Conservation (phyloP, 2,113 vertebrate genomes). For the Nannobrachium achirus region DNA sequence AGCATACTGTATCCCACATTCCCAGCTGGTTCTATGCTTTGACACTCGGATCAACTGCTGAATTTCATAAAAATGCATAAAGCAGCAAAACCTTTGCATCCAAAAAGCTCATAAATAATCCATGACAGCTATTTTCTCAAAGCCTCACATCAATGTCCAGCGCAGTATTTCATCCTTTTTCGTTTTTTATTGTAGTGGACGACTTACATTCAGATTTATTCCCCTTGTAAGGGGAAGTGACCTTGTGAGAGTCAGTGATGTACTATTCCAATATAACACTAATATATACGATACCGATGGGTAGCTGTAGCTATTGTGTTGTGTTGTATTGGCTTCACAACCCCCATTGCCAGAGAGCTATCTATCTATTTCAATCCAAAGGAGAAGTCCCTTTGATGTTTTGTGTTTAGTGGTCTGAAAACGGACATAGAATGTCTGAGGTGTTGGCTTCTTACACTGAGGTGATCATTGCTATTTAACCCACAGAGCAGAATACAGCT, state of each 20-base stretch:
- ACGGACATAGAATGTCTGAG: constrained; percentile 17
- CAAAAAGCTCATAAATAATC: constrained; percentile 17
- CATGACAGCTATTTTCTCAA: constrained; percentile 17
- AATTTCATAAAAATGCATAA: constrained; percentile 22
- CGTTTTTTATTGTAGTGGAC: constrained; percentile 34
- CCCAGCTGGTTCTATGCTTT: constrained; percentile 18
- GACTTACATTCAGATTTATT: constrained; percentile 52
- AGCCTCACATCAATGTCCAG: constrained; percentile 33
- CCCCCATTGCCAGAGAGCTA: neutral
- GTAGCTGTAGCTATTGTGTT: constrained; percentile 11
- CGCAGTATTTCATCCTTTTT: constrained; percentile 8
- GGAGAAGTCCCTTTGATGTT: constrained; percentile 52
- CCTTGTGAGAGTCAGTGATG: constrained; percentile 43
- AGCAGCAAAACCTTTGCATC: constrained; percentile 24
- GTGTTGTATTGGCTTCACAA: neutral
- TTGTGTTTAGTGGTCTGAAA: constrained; percentile 22
- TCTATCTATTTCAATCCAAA: constrained; percentile 30
- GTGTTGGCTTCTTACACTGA: neutral
- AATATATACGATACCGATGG: constrained; percentile 23
- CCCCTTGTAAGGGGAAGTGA: constrained; percentile 14
- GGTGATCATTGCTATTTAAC: constrained; percentile 29
- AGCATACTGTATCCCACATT: constrained; percentile 17
- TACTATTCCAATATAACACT: constrained; percentile 50
- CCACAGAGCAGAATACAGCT: constrained; percentile 17
- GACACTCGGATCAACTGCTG: constrained; percentile 9